Evolutionary conservation across 2,113 vertebrate genomes (phyloP), one percentile per base, ranked within the genome.

Genomic region (Aldabrachelys gigantea): DNA sequence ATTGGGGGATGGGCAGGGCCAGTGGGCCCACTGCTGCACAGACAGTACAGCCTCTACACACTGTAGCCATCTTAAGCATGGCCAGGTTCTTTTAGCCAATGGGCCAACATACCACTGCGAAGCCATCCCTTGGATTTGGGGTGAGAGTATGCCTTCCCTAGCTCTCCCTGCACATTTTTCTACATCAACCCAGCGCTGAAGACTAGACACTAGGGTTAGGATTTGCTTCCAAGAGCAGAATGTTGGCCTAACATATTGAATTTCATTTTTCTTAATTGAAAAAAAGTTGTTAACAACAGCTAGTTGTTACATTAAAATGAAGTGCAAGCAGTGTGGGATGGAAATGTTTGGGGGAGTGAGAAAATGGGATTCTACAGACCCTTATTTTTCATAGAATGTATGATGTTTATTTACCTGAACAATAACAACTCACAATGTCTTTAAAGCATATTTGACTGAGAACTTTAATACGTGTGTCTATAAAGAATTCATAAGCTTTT

Each of bases 401-500:
- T 84, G 75, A 94, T 21, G 72, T 52, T 62, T 49, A 41, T 84
- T 93, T 89, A 89, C 47, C 17, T 80, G 80, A 91, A 85, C 82
- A 90, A 2, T n/a, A 90, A 25, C 24, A 89, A 38, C 13, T 82
- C 17, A 76, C 84, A 57, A 84, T 83, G 5, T 29, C 29, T 84
- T 94, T 84, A 21, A 91, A 85, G 56, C 2, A 6, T 89, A 11
- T 82, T 92, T 85, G 44, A 85, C 17, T 72, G 41, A 85, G 54
- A 94, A 92, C 9, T 95, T 97, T 96, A 80, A 96, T 94, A 69
- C 80, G 87, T 1, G 0, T 22, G 6, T 84, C 79, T 80, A 96
- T 96, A 89, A 98, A 97, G 93, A 31, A 97, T 95, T 94, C 65
- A 95, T 95, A 89, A 83, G 57, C 29, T 92, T 80, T 95, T 82